Evolutionary conservation across 2,888 invertebrate genomes (phyloP), one percentile per base, ranked within the genome.

Genomic region (Seira musarum): DNA sequence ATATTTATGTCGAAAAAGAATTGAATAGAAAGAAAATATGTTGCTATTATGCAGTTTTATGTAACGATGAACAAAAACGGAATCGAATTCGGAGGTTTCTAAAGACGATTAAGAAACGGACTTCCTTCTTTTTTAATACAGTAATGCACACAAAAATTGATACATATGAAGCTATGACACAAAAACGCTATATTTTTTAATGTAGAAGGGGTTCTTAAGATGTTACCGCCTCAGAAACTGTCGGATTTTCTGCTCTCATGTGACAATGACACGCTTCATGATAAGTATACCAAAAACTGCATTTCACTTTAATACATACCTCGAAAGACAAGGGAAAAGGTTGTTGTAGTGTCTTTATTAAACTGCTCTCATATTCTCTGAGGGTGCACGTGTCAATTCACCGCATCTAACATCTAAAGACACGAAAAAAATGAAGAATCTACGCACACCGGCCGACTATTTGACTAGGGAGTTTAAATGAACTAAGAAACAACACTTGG

Each of bases 341-440:
- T 75, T 79, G 40, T 40, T 40, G 79, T 84, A 83, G 82, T 84
- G 85, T 84, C 85, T 84, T 85, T 84, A 85, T 85, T 85, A 84
- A 83, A 40, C 40, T 8, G 13, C 40, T 40, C 40, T 13, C 13
- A 40, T 72, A 72, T 80, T 66, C 77, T 73, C 69, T 60, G 46
- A 77, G 78, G 79, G 73, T 82, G 83, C 85, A 85, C 84, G 85
- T 85, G 85, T 85, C 85, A 84, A 78, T 82, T 76, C 82, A 80
- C 77, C 82, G 67, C 80, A 76, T 76, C 72, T 71, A 76, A 71
- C 79, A 61, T 73, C 73, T 81, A 15, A 46, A 17, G 53, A 19
- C 60, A 67, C 73, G 64, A 74, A 64, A 63, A 60, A 60, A 70
- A n/a, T 49, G 19, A 69, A 61, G 19, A n/a, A n/a, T n/a, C 35